These are phyloP conservation scores for Epinotia brunnichana DNA, from an alignment of 2,888 invertebrate species.

Conservation along the genomic window DNA sequence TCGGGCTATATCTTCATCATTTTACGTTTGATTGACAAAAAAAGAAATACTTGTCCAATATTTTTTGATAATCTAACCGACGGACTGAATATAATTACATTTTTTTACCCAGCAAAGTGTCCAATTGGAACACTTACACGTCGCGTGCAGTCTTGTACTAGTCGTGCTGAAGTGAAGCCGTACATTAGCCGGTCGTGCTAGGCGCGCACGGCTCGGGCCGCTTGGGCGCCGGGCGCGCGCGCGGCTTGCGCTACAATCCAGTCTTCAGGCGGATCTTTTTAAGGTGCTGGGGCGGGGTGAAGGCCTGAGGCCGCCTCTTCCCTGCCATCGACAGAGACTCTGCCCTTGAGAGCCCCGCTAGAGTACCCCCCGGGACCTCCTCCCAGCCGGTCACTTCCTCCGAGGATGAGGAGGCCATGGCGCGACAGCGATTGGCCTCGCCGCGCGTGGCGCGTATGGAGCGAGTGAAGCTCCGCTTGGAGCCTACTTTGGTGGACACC, in stretches of 20 bases:
- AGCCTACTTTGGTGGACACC: slow-evolving; percentile 46
- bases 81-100: too few species aligned
- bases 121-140: too few species aligned
- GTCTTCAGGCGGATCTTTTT: slow-evolving; percentile 78
- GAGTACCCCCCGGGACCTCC: slow-evolving; percentile 64
- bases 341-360: slow-evolving; percentile 45
- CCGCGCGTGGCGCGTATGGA: slow-evolving; percentile 53
- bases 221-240: slow-evolving; percentile 50
- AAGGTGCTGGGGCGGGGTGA: slow-evolving; percentile 66
- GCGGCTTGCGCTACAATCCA: slow-evolving; percentile 68
- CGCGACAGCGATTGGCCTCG: slow-evolving; percentile 55
- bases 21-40: too few species aligned
- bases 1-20: too few species aligned
- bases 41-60: too few species aligned
- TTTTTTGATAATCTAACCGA: too few species aligned
- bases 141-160: too few species aligned
- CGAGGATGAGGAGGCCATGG: slow-evolving; percentile 69
- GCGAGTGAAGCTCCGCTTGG: slow-evolving; percentile 69
- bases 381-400: slow-evolving; percentile 67
- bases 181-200: background rate
- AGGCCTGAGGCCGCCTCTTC: slow-evolving; percentile 61
- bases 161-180: too few species aligned
- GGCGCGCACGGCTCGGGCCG: slow-evolving; percentile 27
- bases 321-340: slow-evolving; percentile 49
- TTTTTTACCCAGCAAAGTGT: too few species aligned